phyloP scores from a whole-genome alignment of 2,113 vertebrate species.

The Peromyscus maniculatus region DNA sequence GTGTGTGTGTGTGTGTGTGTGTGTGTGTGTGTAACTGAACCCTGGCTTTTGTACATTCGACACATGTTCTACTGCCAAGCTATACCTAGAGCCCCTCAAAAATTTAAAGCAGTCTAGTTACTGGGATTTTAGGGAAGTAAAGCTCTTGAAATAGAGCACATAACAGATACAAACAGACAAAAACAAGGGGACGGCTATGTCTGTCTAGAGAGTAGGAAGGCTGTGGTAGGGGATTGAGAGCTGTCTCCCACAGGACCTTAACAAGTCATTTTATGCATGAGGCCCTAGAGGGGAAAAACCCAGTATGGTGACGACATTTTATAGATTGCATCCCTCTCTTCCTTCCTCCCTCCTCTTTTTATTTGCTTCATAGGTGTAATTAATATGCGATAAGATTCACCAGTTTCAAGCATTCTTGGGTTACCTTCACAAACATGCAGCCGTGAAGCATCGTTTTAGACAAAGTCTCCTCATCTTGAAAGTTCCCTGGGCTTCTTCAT shows the following conservation, averaged over 20 bases:
- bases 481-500: background rate
- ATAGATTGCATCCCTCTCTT: background rate
- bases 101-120: background rate
- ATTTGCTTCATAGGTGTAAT: background rate
- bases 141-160: background rate
- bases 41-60: background rate
- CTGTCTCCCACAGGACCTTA: background rate
- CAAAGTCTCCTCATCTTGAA: background rate
- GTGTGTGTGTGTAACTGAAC: background rate
- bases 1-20: background rate
- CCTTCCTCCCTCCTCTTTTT: background rate
- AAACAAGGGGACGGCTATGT: background rate
- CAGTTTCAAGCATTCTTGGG: slow-evolving; percentile 21
- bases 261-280: background rate
- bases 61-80: too few relatives aligned
- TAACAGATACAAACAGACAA: slow-evolving; percentile 1
- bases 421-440: background rate
- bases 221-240: background rate
- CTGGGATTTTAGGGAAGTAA: background rate
- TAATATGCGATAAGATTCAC: background rate
- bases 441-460: background rate
- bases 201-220: background rate
- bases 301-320: background rate
- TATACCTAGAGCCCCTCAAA: background rate
- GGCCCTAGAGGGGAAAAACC: background rate